Conservation (phyloP, 2,113 vertebrate genomes). For the Phocoena phocoena region DNA sequence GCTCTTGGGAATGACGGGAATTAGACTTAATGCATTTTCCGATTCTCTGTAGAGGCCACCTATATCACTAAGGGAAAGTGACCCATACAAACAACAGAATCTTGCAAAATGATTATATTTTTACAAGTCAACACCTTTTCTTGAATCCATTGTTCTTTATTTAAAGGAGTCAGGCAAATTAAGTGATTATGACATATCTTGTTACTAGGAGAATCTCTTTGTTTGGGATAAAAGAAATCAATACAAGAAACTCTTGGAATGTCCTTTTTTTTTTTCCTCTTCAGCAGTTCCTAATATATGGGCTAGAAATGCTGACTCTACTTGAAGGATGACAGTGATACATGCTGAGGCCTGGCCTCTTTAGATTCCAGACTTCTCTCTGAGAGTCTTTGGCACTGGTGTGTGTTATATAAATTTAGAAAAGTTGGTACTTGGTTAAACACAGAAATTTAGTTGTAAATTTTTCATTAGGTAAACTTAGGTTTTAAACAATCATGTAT, state of each 20-base stretch:
- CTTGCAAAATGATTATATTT: constrained; percentile 64
- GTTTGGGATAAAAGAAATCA: constrained; percentile 87
- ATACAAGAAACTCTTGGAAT: constrained; percentile 81
- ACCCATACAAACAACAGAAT: not conserved
- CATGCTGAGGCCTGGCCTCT: constrained; percentile 77
- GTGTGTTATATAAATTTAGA: not conserved
- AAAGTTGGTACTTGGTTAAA: not conserved
- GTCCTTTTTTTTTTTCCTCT: constrained; percentile 62
- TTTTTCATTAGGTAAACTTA: constrained; percentile 62
- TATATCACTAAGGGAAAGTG: not conserved
- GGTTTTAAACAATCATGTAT: not conserved
- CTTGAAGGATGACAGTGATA: constrained; percentile 86
- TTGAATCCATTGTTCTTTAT: constrained; percentile 79
- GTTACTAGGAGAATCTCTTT: constrained; percentile 89
- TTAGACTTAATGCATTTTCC: not conserved
- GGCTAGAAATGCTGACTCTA: constrained; percentile 86
- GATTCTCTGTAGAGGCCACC: not conserved
- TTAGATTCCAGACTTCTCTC: constrained; percentile 52
- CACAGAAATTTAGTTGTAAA: not conserved
- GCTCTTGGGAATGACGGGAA: not conserved
- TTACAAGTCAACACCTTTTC: constrained; percentile 79
- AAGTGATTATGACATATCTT: constrained; percentile 92
- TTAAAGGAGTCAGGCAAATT: constrained; percentile 88
- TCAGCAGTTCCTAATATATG: constrained; percentile 76
- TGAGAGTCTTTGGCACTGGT: not conserved